A percentile compares a stretch with the other conserved stretches of the same genome.
Evolutionary conservation across 2,113 vertebrate species (phyloP).

Genomic region (Corythornis cristatus): DNA sequence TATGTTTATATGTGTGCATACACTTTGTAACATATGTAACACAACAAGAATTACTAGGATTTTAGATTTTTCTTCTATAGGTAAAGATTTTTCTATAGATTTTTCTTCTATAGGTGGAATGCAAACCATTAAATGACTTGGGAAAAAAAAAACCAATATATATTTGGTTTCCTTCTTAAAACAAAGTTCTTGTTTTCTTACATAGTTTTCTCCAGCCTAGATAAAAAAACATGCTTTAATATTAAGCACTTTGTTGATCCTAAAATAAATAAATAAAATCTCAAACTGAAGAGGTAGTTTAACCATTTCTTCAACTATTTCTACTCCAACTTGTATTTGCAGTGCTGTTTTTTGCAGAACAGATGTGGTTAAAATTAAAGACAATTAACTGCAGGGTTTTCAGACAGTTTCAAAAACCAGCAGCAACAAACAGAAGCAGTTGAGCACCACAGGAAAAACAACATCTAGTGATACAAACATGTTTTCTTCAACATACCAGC

Average conservation of each 20-base stretch:
- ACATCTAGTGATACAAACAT: not conserved
- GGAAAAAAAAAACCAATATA: not conserved
- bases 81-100: not conserved
- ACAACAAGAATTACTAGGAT: not conserved
- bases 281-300: not conserved
- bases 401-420: not conserved
- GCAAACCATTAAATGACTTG: not conserved
- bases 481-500: not conserved
- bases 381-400: not conserved
- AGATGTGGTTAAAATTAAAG: not conserved
- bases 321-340: not conserved
- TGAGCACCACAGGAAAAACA: not conserved
- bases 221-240: not conserved
- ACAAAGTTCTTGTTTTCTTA: not conserved
- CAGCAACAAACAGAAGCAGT: not conserved
- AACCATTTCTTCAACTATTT: not conserved
- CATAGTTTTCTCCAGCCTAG: not conserved
- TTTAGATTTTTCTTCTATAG: not conserved
- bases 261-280: not conserved
- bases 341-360: not conserved
- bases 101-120: not conserved
- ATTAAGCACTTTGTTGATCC: not conserved
- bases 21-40: not conserved
- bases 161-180: not conserved
- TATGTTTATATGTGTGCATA: not conserved